These are phyloP conservation scores for Meteorus cinctellus DNA, from an alignment of 2,888 invertebrate genomes.

Conservation along the genomic window DNA sequence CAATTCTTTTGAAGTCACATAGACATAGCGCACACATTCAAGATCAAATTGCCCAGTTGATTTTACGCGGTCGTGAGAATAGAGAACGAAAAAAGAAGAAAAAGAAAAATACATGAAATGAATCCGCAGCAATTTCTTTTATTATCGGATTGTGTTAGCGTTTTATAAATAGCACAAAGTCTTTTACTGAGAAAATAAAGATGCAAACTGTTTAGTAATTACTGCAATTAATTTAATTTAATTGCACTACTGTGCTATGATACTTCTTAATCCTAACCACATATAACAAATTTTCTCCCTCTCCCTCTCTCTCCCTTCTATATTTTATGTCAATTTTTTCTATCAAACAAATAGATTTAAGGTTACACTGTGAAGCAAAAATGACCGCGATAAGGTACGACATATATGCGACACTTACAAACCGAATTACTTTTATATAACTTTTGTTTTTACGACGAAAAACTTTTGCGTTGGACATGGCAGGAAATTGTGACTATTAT, in stretches of 20 bases:
- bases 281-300: too few species aligned
- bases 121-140: not conserved
- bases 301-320: too few species aligned
- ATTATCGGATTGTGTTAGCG: not conserved
- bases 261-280: not conserved
- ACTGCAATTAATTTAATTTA: not conserved
- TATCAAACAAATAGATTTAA: not conserved
- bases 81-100: not conserved
- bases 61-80: not conserved
- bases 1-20: slow-evolving; percentile 44
- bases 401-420: not conserved
- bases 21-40: slow-evolving; percentile 23
- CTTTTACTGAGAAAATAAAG: not conserved
- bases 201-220: not conserved
- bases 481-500: slow-evolving; percentile 56
- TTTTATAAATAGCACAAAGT: too few species aligned
- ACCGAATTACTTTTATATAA: slow-evolving; percentile 50
- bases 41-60: slow-evolving; percentile 16
- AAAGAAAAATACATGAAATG: not conserved
- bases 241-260: not conserved
- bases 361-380: not conserved
- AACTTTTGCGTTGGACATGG: slow-evolving; percentile 48
- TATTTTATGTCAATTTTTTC: too few species aligned
- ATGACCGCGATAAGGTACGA: slow-evolving; percentile 57
- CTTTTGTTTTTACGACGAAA: slow-evolving; percentile 62